Evolutionary conservation across 2,888 invertebrate genomes (phyloP).

Genomic region (Drosophila paranaensis): DNA sequence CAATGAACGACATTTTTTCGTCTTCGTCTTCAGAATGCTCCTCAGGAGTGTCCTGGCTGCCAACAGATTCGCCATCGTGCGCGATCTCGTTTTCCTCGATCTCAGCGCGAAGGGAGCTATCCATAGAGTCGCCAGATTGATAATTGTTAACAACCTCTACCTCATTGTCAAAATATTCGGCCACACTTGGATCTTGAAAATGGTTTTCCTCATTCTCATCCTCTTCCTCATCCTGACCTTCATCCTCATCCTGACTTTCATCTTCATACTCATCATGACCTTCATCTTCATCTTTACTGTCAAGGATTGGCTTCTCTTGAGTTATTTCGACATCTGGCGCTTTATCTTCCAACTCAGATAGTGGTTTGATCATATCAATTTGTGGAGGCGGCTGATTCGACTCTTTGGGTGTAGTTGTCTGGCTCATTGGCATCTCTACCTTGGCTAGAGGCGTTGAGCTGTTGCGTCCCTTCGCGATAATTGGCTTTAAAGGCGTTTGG

Average conservation of each 20-base stretch:
- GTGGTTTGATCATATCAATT: constrained; percentile 54
- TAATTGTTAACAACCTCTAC: constrained; percentile 76
- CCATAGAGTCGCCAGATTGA: constrained; percentile 83
- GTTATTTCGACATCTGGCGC: neutral
- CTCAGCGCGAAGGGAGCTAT: constrained; percentile 85
- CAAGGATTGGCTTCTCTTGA: neutral
- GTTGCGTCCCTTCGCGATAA: constrained; percentile 36
- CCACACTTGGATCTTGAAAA: constrained; percentile 19
- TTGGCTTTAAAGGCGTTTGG: constrained; percentile 33
- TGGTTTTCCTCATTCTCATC: constrained; percentile 15
- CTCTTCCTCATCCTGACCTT: constrained; percentile 33
- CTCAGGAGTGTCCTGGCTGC: constrained; percentile 85
- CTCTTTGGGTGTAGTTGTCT: neutral
- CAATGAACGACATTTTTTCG: constrained; percentile 86
- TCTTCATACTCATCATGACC: constrained; percentile 29
- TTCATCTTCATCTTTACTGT: constrained; percentile 37
- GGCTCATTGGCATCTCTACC: neutral
- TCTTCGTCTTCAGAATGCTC: constrained; percentile 83
- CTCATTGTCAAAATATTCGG: constrained; percentile 75
- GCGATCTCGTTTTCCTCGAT: constrained; percentile 86
- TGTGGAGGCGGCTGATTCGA: constrained; percentile 34
- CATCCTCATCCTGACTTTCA: neutral
- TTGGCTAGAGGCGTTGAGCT: constrained; percentile 64
- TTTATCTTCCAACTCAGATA: constrained; percentile 22
- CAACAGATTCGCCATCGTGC: constrained; percentile 86